Conservation (phyloP, 2,888 invertebrate species). For the Schizaphis graminum region DNA sequence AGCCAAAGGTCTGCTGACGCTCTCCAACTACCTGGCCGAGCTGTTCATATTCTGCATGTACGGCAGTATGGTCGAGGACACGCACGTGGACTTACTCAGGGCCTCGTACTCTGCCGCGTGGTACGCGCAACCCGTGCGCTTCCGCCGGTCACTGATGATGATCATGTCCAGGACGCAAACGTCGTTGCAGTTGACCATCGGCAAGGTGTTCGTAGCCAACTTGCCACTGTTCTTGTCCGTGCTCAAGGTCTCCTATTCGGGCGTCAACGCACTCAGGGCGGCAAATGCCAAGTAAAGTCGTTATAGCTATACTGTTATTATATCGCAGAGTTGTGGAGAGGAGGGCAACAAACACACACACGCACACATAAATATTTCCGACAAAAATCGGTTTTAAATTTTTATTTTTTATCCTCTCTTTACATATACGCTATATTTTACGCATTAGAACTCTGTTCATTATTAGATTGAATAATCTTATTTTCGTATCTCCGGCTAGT, state of each 20-base stretch:
- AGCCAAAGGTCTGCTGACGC: conserved; percentile 28
- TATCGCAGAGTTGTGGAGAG: not conserved
- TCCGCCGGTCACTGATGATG: not conserved
- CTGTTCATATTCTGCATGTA: conserved; percentile 51
- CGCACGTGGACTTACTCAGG: not conserved
- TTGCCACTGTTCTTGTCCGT: conserved; percentile 42
- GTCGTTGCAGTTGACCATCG: conserved; percentile 2
- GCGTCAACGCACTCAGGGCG: conserved; percentile 39
- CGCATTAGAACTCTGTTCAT: not conserved
- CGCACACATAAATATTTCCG: not conserved
- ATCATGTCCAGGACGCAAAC: conserved; percentile 27
- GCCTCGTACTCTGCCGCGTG: conserved; percentile 1
- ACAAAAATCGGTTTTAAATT: not conserved
- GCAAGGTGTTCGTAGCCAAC: conserved; percentile 40
- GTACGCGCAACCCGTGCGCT: not conserved
- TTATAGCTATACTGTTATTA: not conserved
- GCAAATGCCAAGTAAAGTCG: conserved; percentile 15
- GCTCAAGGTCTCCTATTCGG: conserved; percentile 45
- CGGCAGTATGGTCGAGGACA: conserved; percentile 46
- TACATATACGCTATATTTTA: not conserved
- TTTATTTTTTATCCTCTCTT: not conserved
- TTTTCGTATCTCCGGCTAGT: not conserved
- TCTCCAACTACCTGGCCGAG: conserved; percentile 34
- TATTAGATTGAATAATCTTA: not conserved
- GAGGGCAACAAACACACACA: too few relatives aligned